Conservation (phyloP, 2,113 vertebrate genomes). For the Copsychus sechellarum region DNA sequence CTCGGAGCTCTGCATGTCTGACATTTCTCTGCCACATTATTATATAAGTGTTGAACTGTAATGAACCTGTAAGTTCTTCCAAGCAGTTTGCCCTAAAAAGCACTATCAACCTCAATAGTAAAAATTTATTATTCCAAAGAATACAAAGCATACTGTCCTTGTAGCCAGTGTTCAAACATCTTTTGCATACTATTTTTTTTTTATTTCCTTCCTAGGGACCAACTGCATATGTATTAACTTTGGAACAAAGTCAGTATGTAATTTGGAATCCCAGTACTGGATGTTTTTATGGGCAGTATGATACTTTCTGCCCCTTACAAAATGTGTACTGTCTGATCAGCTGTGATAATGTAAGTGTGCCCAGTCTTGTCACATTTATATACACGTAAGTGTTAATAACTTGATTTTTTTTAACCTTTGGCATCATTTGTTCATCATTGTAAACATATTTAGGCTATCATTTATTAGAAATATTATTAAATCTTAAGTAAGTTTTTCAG, state of each 20-base stretch:
- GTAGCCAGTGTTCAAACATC: background rate
- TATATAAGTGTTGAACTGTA: background rate
- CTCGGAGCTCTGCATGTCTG: background rate
- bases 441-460: background rate
- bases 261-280: slow-evolving; percentile 96
- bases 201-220: slow-evolving; percentile 77
- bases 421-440: background rate
- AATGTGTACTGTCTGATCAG: slow-evolving; percentile 87
- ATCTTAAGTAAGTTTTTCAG: background rate
- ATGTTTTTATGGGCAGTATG: slow-evolving; percentile 88
- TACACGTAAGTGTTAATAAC: accelerated
- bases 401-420: background rate
- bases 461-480: background rate
- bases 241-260: slow-evolving; percentile 85
- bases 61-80: background rate
- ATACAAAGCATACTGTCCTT: background rate
- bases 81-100: background rate
- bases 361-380: background rate
- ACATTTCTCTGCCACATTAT: background rate
- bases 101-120: background rate
- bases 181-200: background rate
- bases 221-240: slow-evolving; percentile 90
- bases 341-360: slow-evolving; percentile 88
- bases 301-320: slow-evolving; percentile 95
- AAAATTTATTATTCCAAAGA: background rate